Evolutionary conservation across 2,888 invertebrate species (phyloP).

Genomic region (Brachypalpus laphriformis): DNA sequence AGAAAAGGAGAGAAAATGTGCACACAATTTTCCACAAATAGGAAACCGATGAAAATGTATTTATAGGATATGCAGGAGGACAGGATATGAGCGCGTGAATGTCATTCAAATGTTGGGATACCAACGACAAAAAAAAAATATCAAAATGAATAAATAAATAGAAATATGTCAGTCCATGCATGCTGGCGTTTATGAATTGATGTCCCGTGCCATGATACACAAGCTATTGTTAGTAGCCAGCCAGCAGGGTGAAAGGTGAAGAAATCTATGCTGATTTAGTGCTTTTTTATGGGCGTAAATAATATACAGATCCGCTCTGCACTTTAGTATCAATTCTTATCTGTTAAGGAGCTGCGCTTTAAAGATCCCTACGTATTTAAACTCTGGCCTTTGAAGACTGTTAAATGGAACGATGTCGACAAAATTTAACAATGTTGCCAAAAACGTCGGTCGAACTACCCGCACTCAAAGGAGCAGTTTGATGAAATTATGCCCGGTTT

Average conservation of each 20-base stretch:
- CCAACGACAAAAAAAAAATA: slow-evolving; percentile 21
- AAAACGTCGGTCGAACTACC: too few species aligned
- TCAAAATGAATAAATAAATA: slow-evolving; percentile 49
- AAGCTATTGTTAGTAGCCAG: not conserved
- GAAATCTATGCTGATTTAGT: slow-evolving; percentile 34
- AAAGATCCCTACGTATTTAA: too few species aligned
- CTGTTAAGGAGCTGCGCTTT: too few species aligned
- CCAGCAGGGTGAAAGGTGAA: slow-evolving; percentile 44
- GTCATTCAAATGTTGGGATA: slow-evolving; percentile 48
- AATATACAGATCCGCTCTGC: not conserved
- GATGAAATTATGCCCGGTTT: too few species aligned
- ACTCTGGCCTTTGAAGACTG: too few species aligned
- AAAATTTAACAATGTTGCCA: too few species aligned
- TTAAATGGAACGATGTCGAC: too few species aligned
- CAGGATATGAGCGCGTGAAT: slow-evolving; percentile 61
- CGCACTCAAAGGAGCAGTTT: too few species aligned
- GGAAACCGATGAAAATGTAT: slow-evolving; percentile 65
- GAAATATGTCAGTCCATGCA: slow-evolving; percentile 31
- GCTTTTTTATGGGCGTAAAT: slow-evolving; percentile 1
- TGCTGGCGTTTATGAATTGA: slow-evolving; percentile 59
- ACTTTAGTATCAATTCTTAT: too few species aligned
- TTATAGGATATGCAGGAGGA: slow-evolving; percentile 56
- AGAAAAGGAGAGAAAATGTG: slow-evolving; percentile 33
- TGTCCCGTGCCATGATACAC: slow-evolving; percentile 48
- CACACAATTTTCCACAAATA: slow-evolving; percentile 47